Base-by-base conservation (phyloP, 2,888 invertebrate species). In the Nymphalis urticae region DNA sequence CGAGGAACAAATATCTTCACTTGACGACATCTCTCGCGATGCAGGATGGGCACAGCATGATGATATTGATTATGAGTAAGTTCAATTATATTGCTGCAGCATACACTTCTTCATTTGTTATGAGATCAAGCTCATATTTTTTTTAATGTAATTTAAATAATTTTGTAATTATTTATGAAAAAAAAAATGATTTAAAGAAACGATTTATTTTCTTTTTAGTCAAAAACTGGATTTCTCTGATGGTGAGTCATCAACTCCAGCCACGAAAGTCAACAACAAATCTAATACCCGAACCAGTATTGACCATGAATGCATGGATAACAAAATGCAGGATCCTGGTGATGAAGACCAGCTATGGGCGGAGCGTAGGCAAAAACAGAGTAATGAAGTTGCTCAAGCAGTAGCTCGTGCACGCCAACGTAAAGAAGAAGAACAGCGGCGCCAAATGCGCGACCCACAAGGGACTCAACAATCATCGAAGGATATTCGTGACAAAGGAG, bases 221-320 rank as follows among this genome's bases (percentile, higher is more conserved):
- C 97, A 98, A 92, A 98, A 98, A 88, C 90, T 98, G 83, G 96
- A 97, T 76, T 98, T 98, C 89, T 98, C 98, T 82, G 98, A 98
- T 89, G 98, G 98, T 80, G 98, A 98, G 77, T 85, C 91, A 19
- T 86, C 89, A 42, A 84, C 85, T 68, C 85, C 88, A 19, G 76
- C 77, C 60, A 84, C 78, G 71, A 87, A 90, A 79, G 83, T 82
- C 62, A 83, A 74, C 72, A 82, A 89, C 78, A 85, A 82, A 73
- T 85, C 78, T 70, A 83, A 80, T 70, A 83, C 82, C 76, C 84
- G 91, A 73, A 80, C 82, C 71, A 85, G 76, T 79, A 80, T 84
- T 70, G 90, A 89, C 68, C 82, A 73, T 66, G 93, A 87, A 75
- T 93, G 85, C 75, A 82, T 79, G 62, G 93, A 86, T 74, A 79